These are phyloP conservation scores for Cephus cinctus DNA, from an alignment of 1,140 invertebrate species.

Conservation along the genomic window DNA sequence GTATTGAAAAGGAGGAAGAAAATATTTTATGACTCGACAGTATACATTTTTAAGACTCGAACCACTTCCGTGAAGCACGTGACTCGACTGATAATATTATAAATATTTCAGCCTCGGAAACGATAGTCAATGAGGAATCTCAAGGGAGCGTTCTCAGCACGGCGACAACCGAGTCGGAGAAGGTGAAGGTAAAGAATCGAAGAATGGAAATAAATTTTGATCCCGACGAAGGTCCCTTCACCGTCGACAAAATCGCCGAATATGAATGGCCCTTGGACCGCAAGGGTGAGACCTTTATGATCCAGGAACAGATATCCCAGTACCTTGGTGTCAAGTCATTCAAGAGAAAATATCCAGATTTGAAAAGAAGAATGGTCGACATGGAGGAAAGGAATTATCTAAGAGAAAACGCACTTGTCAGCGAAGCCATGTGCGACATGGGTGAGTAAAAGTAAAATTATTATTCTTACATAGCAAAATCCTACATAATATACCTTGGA, in stretches of 20 bases:
- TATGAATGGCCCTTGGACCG: slow-evolving; percentile 88
- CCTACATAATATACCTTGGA: background rate
- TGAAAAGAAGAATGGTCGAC: slow-evolving; percentile 79
- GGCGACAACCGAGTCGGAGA: slow-evolving; percentile 66
- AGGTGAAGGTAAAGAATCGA: slow-evolving; percentile 67
- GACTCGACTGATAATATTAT: too few species aligned
- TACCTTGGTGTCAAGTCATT: slow-evolving; percentile 93
- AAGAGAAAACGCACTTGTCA: slow-evolving; percentile 79
- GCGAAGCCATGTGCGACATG: slow-evolving; percentile 89
- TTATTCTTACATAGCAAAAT: slow-evolving; percentile 4
- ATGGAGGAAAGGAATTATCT: slow-evolving; percentile 89
- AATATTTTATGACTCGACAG: too few species aligned
- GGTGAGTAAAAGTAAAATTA: slow-evolving; percentile 54
- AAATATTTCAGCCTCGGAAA: slow-evolving; percentile 52
- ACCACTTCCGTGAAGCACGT: slow-evolving; percentile 8
- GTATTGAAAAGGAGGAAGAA: too few species aligned
- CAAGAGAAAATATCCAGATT: slow-evolving; percentile 91
- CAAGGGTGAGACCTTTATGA: slow-evolving; percentile 74
- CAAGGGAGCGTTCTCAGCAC: slow-evolving; percentile 73
- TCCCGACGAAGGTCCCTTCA: slow-evolving; percentile 70
- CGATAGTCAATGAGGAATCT: slow-evolving; percentile 72
- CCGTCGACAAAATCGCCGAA: slow-evolving; percentile 86
- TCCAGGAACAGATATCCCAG: slow-evolving; percentile 91
- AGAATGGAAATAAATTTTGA: slow-evolving; percentile 73
- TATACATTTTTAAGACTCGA: too few species aligned